Evolutionary conservation across 2,113 vertebrate genomes (phyloP), one percentile per base, ranked within the genome.

Genomic region (Cebus imitator): DNA sequence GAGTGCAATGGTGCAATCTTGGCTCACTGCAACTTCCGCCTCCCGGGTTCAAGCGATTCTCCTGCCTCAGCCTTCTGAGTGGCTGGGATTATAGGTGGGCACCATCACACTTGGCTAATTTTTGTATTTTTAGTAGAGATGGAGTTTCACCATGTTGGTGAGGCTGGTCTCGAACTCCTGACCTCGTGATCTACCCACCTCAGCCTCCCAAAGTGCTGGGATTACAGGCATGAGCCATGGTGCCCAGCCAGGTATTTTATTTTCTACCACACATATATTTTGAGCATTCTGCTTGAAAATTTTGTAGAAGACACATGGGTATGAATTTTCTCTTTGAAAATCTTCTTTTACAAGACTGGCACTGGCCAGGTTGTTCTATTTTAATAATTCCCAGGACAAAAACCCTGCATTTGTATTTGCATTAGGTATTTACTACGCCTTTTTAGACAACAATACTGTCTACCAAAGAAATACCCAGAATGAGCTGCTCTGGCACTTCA

Each of bases 401-500:
- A 87, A 64, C 32, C 86, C 50, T 12, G 5, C 35, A 16, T 48
- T 43, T 8, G 27, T 76, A n/a, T 90, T 43, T 70, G 66, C 21
- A 37, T 21, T 1, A 35, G 32, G 40, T 58, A 25, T 84, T 84
- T 75, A 58, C 35, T 79, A 81, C 58, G 18, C 21, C 52, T 37
- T 61, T 86, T 78, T 52, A 70, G 50, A 8, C 8, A 10, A 4
- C 0, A 12, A 16, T 32, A 32, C 55, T 91, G 23, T 8, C 73
- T 9, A 6, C 23, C 43, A 68, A 45, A 43, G 8, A 21, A 57
- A 6, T 0, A 35, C 5, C 64, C 68, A 66, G 70, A 14, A 13
- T 1, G 43, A 5, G 37, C 32, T 12, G 11, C 89, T 35, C 9
- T 66, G 70, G 25, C 1, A 3, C 18, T 5, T 1, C 1, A n/a